Evolutionary conservation across 2,888 invertebrate species (phyloP).

Genomic region (Amaurobius ferox): DNA sequence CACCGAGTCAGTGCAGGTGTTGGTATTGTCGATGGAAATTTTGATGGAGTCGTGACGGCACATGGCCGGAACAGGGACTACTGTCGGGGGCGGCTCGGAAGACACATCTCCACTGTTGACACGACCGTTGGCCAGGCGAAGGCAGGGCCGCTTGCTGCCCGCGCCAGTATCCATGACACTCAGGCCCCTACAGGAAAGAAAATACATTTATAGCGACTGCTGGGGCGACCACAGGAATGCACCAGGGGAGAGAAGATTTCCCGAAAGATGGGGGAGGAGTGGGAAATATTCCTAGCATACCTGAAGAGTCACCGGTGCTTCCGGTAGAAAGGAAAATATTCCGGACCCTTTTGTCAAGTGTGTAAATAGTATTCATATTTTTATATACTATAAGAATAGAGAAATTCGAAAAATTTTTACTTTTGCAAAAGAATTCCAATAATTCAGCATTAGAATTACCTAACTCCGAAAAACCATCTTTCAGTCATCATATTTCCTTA

Average conservation of each 20-base stretch:
- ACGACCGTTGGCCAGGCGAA: slow-evolving; percentile 86
- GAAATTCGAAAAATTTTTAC: no score
- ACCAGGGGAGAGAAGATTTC: neutral
- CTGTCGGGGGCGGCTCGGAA: slow-evolving; percentile 26
- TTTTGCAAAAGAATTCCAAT: no score
- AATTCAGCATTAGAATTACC: no score
- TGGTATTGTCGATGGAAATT: slow-evolving; percentile 79
- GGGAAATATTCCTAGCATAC: neutral
- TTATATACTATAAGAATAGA: no score
- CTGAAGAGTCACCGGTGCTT: neutral
- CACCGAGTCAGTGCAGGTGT: slow-evolving; percentile 90
- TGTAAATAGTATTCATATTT: no score
- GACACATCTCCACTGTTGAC: slow-evolving; percentile 73
- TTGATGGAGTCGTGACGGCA: slow-evolving; percentile 68
- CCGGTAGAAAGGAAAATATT: neutral
- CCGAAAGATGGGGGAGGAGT: neutral
- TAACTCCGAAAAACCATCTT: no score
- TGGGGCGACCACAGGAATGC: slow-evolving; percentile 27
- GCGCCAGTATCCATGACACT: slow-evolving; percentile 65
- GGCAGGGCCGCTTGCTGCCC: slow-evolving; percentile 81
- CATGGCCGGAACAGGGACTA: slow-evolving; percentile 56
- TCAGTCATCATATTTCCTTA: no score
- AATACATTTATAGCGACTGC: neutral
- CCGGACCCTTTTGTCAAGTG: neutral
- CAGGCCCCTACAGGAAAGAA: slow-evolving; percentile 48